Evolutionary conservation across 2,113 vertebrate species (phyloP).

Genomic region (Jacana jacana): DNA sequence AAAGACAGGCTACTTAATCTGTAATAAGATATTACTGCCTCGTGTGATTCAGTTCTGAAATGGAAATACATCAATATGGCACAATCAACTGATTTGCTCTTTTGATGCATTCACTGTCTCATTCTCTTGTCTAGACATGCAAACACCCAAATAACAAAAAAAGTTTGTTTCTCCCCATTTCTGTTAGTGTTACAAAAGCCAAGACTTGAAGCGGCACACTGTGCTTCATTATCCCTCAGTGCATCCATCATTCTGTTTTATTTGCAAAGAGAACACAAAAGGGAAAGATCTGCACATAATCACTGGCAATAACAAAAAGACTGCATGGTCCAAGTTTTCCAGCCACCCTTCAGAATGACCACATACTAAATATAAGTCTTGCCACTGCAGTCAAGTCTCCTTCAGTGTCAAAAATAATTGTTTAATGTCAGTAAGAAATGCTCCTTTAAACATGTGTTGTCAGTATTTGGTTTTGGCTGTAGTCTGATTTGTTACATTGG

Average conservation of each 20-base stretch:
- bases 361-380: neutral
- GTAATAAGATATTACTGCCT: neutral
- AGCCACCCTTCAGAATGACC: neutral
- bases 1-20: neutral
- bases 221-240: neutral
- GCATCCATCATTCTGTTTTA: neutral
- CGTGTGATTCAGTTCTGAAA: neutral
- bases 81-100: neutral
- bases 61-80: neutral
- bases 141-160: neutral
- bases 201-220: neutral
- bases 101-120: neutral
- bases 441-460: neutral
- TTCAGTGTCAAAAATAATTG: neutral
- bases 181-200: neutral
- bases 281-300: neutral
- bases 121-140: neutral
- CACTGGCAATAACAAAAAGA: neutral
- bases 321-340: neutral
- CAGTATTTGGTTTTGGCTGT: neutral
- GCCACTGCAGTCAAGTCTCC: neutral
- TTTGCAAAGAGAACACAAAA: neutral
- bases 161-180: neutral
- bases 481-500: neutral
- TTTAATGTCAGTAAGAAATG: neutral